These are phyloP conservation scores for Barbus barbus DNA, from an alignment of 2,113 vertebrate species.

Conservation along the genomic window DNA sequence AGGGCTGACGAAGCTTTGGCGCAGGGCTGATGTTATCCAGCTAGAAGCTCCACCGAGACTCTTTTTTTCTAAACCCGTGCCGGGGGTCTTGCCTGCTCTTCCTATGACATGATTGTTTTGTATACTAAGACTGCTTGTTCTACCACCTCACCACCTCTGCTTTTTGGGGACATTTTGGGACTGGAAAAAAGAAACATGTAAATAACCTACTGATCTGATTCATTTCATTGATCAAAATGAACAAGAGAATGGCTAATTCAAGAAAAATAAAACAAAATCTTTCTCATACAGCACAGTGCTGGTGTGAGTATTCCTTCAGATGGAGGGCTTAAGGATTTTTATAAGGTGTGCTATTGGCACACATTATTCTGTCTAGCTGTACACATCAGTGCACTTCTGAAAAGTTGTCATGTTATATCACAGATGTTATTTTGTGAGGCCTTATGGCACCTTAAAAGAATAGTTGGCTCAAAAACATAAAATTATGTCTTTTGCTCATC, in stretches of 20 bases:
- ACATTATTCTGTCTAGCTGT: neutral
- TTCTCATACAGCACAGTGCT: conserved; percentile 73
- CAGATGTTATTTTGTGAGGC: neutral
- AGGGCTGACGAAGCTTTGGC: neutral
- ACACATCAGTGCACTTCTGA: neutral
- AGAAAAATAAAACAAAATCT: conserved; percentile 67
- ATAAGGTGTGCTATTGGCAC: neutral
- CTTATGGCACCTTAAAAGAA: conserved; percentile 15
- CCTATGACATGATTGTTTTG: conserved; percentile 68
- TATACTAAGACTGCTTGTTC: conserved; percentile 65
- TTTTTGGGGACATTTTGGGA: conserved; percentile 72
- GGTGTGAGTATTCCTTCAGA: conserved; percentile 25
- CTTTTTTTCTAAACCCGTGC: conserved; percentile 59
- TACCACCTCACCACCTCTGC: conserved; percentile 66
- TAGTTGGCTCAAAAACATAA: neutral
- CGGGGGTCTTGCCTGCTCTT: conserved; percentile 58
- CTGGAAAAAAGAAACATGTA: conserved; percentile 73
- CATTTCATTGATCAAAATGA: conserved; percentile 85
- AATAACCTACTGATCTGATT: conserved; percentile 76
- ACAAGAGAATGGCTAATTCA: conserved; percentile 80
- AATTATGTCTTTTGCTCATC: neutral
- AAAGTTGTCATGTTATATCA: conserved; percentile 12
- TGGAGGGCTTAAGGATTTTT: neutral
- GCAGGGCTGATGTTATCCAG: neutral
- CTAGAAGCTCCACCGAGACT: conserved; percentile 16